Conservation (phyloP, 2,888 invertebrate genomes). For the Apamea epomidion region DNA sequence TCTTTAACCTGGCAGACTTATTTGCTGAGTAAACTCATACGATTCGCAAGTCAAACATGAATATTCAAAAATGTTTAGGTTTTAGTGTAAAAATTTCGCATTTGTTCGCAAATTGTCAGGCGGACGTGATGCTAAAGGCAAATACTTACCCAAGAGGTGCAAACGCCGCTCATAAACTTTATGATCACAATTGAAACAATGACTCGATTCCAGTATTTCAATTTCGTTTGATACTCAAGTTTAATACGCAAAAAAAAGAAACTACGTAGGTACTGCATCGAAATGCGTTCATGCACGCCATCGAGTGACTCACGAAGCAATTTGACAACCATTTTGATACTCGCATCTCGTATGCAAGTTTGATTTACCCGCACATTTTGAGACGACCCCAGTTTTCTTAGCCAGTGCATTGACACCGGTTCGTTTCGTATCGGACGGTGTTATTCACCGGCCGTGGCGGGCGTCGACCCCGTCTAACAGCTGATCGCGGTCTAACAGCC, state of each 20-base stretch:
- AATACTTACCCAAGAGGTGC: conserved; percentile 30
- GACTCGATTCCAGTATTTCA: conserved; percentile 22
- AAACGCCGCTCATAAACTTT: conserved; percentile 39
- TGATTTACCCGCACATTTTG: conserved; percentile 67
- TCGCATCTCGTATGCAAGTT: conserved; percentile 59
- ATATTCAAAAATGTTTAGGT: conserved; percentile 31
- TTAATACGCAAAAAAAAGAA: conserved; percentile 35
- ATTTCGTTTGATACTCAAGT: conserved; percentile 16
- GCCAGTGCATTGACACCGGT: conserved; percentile 74
- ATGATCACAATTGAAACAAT: conserved; percentile 39
- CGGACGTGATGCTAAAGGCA: conserved; percentile 36
- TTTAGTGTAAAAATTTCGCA: conserved; percentile 32
- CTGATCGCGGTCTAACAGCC: conserved; percentile 75
- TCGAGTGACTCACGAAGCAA: conserved; percentile 60
- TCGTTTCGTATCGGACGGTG: conserved; percentile 73
- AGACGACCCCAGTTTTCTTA: conserved; percentile 66
- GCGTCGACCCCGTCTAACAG: conserved; percentile 77
- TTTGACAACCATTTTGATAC: conserved; percentile 63
- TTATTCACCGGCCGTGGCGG: conserved; percentile 75
- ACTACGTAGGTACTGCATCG: conserved; percentile 32
- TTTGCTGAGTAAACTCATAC: conserved; percentile 40
- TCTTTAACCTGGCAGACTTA: conserved; percentile 12
- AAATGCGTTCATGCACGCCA: conserved; percentile 45
- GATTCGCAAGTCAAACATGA: conserved; percentile 41
- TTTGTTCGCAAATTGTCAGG: conserved; percentile 55